Evolutionary conservation across 1,140 invertebrate species (phyloP), one percentile per base, ranked within the genome.

Genomic region (Drosophila busckii): DNA sequence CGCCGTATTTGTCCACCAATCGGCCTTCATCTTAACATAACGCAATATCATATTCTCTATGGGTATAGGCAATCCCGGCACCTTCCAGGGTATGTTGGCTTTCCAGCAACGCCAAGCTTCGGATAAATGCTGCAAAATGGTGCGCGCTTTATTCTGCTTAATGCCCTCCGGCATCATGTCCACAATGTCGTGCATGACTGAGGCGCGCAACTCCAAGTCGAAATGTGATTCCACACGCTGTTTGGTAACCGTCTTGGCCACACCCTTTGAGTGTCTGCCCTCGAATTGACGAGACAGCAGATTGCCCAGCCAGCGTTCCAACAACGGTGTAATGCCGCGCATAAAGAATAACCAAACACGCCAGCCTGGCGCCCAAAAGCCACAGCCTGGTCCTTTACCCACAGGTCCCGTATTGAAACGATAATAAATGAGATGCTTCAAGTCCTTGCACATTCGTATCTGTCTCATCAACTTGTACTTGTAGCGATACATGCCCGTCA

Each of bases 141-240:
- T 99, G 61, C 98, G 91, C 0, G 98, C 98, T 88, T 99, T 99
- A 88, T 99, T 99, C 86, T 99, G 98, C 84, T 99, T 99, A 70
- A 99, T 99, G 60, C 98, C 98, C 89, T 99, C 98, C 0, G 98
- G 98, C 98, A 99, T 99, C 98, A 99, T 99, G 85, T 99, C 98
- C 1, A 99, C 93, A 82, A 99, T 99, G 86, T 99, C 98, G 89
- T 99, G 98, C 98, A 99, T 99, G 17, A 98, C 97, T 0, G 97
- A 98, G 25, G 97, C 97, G 70, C 98, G 91, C 58, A 99, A 88
- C 89, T 99, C 98, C 42, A 99, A 89, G 92, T 99, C 98, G 88
- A 99, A 99, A 89, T 99, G 98, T 34, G 97, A 98, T 82, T 99
- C 98, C 0, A 99, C 98, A 78, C 98, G 91, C 88, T 99, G 98